phyloP scores from a whole-genome alignment of 2,797 vertebrate genomes.

The Spinibarbus caldwelli region DNA sequence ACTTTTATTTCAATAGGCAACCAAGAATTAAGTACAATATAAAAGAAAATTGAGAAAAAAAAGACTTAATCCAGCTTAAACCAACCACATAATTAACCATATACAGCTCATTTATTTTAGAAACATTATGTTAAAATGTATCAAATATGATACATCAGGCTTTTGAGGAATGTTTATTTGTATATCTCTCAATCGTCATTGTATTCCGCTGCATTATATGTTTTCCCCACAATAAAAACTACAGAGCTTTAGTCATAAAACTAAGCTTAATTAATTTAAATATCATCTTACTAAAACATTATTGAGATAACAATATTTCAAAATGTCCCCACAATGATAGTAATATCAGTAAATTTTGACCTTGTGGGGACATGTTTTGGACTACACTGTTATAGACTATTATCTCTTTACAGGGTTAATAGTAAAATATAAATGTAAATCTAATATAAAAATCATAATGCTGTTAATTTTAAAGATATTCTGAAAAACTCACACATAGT shows the following conservation, averaged over 20 bases:
- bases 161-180: not conserved
- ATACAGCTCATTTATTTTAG: not conserved
- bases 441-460: not conserved
- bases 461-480: not conserved
- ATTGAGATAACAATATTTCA: not conserved
- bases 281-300: not conserved
- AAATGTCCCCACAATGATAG: no score
- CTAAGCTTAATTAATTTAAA: not conserved
- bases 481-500: not conserved
- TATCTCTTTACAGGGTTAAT: not conserved
- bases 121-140: not conserved
- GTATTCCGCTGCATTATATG: not conserved
- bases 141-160: not conserved
- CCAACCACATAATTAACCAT: not conserved
- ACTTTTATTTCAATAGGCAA: not conserved
- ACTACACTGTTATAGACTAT: not conserved
- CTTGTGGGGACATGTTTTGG: no score
- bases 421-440: no score
- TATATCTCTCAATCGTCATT: not conserved
- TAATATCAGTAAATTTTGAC: no score
- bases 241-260: not conserved
- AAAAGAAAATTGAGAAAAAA: not conserved
- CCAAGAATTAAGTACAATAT: not conserved
- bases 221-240: not conserved
- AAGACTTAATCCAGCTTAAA: not conserved